Base-by-base conservation (phyloP, 1,140 invertebrate species). In the Hyposmocoma kahamanoa region DNA sequence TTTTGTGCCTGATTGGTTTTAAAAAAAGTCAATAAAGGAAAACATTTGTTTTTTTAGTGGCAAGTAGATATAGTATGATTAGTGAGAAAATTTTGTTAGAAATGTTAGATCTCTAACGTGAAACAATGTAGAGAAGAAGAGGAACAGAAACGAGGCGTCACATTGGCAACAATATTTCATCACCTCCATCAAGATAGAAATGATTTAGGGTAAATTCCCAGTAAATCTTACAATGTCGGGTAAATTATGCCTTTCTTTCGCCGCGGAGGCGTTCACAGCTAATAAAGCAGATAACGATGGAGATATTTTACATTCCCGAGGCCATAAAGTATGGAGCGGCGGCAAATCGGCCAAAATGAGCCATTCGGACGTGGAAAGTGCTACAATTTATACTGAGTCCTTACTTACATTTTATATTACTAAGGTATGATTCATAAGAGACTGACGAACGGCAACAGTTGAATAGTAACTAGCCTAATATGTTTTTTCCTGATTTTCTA, bases 311-410 rank as follows among this genome's bases (percentile, higher is more conserved):
- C 62, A 60, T 61, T 61, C 53, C 56, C 42, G 43, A 42, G 50
- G 45, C 54, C 55, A 67, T 68, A 68, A 72, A 75, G 66, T 67
- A 77, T 72, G 67, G 67, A 53, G 59, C 45, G 32, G 19, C 9
- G 62, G 50, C 58, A 60, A 59, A 60, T 56, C 73, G 67, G 65
- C 73, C 72, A 56, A 81, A 83, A 84, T 84, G 77, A 76, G 80
- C 70, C 75, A 73, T 84, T 78, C 71, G 61, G 63, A 78, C 68
- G 69, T 61, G 59, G 67, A 63, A 75, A 83, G 71, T 71, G 67
- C 72, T 68, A 72, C 73, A 77, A 79, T 83, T 83, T 83, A 78
- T 73, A 73, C 64, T 71, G 64, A 72, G 62, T 63, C 70, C 57
- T 53, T 53, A 55, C 55, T 53, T 57, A 50, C 30, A 34, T 34